phyloP scores from a whole-genome alignment of 1,140 invertebrate species.

The Procambarus virginalis region DNA sequence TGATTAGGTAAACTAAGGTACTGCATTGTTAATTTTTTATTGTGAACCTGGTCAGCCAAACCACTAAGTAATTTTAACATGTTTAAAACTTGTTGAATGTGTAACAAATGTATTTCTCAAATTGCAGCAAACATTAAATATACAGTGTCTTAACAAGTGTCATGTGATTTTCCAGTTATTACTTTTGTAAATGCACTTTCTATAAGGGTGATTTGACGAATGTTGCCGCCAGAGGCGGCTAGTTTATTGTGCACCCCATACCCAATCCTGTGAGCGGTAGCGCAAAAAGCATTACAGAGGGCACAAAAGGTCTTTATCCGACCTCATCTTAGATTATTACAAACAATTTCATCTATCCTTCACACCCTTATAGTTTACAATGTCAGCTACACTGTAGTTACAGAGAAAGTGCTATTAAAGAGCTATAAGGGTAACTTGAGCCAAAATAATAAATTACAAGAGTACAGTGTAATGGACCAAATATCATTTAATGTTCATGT shows the following conservation, averaged over 20 bases:
- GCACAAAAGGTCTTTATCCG: too few relatives aligned
- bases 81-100: not conserved
- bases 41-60: not conserved
- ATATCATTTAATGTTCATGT: not conserved
- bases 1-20: not conserved
- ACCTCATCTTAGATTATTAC: too few relatives aligned
- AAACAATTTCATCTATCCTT: too few relatives aligned
- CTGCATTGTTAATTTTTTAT: not conserved
- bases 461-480: not conserved
- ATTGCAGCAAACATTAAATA: not conserved
- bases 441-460: not conserved
- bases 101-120: not conserved
- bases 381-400: too few relatives aligned
- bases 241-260: too few relatives aligned
- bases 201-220: not conserved
- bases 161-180: not conserved
- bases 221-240: too few relatives aligned
- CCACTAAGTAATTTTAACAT: not conserved
- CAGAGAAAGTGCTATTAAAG: too few relatives aligned
- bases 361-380: too few relatives aligned
- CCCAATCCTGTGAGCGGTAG: too few relatives aligned
- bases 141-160: not conserved
- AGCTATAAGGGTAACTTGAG: not conserved
- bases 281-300: too few relatives aligned
- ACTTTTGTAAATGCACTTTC: constrained; percentile 1